Evolutionary conservation across 2,113 vertebrate genomes (phyloP).

Genomic region (Physeter macrocephalus): DNA sequence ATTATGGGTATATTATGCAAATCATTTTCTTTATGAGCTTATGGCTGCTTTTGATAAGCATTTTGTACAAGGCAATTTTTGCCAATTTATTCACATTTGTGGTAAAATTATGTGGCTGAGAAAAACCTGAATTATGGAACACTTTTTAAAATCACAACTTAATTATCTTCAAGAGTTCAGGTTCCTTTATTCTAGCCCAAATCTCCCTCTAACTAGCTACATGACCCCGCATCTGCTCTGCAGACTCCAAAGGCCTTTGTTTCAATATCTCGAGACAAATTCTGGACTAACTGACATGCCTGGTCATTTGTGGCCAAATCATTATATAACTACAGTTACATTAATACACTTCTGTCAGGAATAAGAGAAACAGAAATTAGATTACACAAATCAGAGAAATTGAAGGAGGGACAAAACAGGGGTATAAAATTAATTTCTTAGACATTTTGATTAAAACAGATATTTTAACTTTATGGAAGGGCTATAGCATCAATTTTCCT

Average conservation of each 20-base stretch:
- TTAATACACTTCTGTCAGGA: background rate
- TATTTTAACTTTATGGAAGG: background rate
- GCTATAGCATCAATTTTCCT: background rate
- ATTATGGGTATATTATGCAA: background rate
- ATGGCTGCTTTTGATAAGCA: background rate
- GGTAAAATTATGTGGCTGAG: background rate
- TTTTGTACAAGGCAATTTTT: background rate
- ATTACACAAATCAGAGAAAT: background rate
- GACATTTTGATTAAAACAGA: background rate
- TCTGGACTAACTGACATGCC: background rate
- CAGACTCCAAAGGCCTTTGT: background rate
- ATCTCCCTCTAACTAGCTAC: background rate
- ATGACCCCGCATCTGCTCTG: background rate
- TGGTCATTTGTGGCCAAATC: background rate
- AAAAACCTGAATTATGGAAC: background rate
- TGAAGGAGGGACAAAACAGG: background rate
- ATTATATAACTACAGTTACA: background rate
- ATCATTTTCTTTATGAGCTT: background rate
- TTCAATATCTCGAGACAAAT: background rate
- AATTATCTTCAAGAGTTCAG: background rate
- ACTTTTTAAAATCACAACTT: background rate
- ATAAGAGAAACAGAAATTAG: background rate
- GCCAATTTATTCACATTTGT: background rate
- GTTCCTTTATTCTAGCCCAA: background rate
- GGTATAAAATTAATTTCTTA: background rate